Evolutionary conservation across 2,888 invertebrate genomes (phyloP).

Genomic region (Prenolepis imparis): DNA sequence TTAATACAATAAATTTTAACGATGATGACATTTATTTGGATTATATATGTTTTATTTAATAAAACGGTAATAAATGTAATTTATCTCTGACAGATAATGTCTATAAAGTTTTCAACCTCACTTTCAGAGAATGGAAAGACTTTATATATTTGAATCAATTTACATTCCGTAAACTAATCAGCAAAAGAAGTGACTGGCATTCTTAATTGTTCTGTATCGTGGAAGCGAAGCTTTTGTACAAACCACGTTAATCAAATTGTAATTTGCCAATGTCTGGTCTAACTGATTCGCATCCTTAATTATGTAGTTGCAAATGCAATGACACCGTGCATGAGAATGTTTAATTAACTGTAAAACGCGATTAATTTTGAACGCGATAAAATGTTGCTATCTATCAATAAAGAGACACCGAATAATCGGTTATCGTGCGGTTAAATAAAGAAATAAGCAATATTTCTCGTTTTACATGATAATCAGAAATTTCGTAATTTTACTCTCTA

Average conservation of each 20-base stretch:
- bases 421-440: background rate
- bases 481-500: background rate
- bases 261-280: conserved; percentile 23
- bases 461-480: background rate
- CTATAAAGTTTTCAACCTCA: conserved; percentile 25
- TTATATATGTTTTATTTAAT: background rate
- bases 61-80: background rate
- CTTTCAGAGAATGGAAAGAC: conserved; percentile 34
- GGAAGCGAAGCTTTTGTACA: conserved; percentile 23
- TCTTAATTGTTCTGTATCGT: conserved; percentile 37
- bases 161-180: conserved; percentile 45
- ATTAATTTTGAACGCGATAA: background rate
- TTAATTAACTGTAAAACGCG: conserved; percentile 14
- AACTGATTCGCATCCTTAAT: conserved; percentile 45
- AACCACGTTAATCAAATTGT: conserved; percentile 40
- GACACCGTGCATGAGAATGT: background rate
- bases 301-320: background rate
- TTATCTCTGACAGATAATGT: background rate
- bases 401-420: background rate
- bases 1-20: background rate
- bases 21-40: background rate
- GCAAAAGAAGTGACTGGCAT: conserved; percentile 46
- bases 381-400: background rate
- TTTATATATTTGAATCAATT: conserved; percentile 40
- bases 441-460: background rate